A percentile compares a stretch with the other conserved stretches of the same genome.
Evolutionary conservation across 2,888 invertebrate genomes (phyloP).

Genomic region (Norana najaformis): DNA sequence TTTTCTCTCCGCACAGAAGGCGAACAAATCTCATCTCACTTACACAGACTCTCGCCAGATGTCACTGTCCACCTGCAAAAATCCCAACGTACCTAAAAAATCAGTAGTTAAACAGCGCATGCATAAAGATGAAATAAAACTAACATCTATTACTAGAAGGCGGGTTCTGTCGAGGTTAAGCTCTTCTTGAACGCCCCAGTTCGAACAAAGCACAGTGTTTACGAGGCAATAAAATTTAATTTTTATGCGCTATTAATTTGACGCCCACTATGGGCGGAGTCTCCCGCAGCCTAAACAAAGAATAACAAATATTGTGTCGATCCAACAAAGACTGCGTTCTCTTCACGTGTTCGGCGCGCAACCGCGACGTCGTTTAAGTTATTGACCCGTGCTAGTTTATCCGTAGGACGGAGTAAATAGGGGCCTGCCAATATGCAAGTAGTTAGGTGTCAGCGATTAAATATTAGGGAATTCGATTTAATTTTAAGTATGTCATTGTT

Average conservation of each 20-base stretch:
- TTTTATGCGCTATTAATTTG: background rate
- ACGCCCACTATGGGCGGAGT: background rate
- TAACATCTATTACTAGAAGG: background rate
- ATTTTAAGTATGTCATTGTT: too few relatives aligned
- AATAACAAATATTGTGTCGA: background rate
- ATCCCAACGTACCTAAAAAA: background rate
- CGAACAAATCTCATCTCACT: background rate
- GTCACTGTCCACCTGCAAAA: background rate
- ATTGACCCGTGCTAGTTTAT: background rate
- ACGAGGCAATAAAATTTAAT: conserved; percentile 13
- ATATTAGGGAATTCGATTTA: too few relatives aligned
- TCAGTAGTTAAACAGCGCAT: background rate
- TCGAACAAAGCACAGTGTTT: background rate
- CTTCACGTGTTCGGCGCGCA: background rate
- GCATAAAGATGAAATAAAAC: background rate
- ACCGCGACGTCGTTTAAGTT: background rate
- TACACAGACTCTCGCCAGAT: background rate
- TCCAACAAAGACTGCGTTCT: background rate
- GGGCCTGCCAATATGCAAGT: too few relatives aligned
- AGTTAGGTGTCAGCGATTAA: too few relatives aligned
- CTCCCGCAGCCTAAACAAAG: background rate
- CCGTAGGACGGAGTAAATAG: background rate
- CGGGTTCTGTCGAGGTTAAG: background rate
- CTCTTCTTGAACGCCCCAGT: background rate
- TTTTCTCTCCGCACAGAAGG: background rate